These are phyloP conservation scores for Tiaroga cobitis DNA, from an alignment of 2,797 vertebrate species.

Conservation along the genomic window DNA sequence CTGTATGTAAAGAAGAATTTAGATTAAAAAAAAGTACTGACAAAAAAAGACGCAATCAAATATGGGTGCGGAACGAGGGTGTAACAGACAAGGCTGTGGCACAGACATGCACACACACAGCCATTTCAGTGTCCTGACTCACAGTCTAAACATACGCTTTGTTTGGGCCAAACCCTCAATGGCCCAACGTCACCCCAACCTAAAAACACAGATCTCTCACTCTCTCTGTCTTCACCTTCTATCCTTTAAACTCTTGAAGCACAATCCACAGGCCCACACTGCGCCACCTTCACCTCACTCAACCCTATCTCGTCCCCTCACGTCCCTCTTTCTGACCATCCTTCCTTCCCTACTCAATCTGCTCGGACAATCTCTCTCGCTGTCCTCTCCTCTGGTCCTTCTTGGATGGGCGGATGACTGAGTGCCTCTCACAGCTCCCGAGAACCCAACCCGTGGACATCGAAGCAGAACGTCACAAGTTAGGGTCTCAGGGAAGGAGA, in stretches of 20 bases:
- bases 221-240: conserved; percentile 18
- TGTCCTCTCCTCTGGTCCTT: conserved; percentile 18
- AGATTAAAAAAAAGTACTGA: conserved; percentile 8
- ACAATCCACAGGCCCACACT: conserved; percentile 46
- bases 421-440: conserved; percentile 98
- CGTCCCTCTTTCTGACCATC: background rate
- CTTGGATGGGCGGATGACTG: conserved; percentile 77
- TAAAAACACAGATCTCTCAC: conserved; percentile 52
- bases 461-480: conserved; percentile 99
- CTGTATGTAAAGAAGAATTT: conserved; percentile 6
- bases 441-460: conserved; percentile 99
- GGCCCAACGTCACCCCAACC: conserved; percentile 66
- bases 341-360: conserved; percentile 11
- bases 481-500: conserved; percentile 99
- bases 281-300: conserved; percentile 32
- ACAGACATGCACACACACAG: conserved; percentile 43
- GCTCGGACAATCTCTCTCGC: background rate
- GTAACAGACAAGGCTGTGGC: conserved; percentile 54
- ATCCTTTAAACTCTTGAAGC: conserved; percentile 20
- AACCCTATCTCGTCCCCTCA: background rate
- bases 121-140: conserved; percentile 56
- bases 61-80: conserved; percentile 56
- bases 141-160: conserved; percentile 58
- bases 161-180: conserved; percentile 52
- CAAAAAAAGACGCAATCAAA: conserved; percentile 39